Base-by-base conservation (phyloP, 1,140 invertebrate genomes). In the Nasonia vitripennis region DNA sequence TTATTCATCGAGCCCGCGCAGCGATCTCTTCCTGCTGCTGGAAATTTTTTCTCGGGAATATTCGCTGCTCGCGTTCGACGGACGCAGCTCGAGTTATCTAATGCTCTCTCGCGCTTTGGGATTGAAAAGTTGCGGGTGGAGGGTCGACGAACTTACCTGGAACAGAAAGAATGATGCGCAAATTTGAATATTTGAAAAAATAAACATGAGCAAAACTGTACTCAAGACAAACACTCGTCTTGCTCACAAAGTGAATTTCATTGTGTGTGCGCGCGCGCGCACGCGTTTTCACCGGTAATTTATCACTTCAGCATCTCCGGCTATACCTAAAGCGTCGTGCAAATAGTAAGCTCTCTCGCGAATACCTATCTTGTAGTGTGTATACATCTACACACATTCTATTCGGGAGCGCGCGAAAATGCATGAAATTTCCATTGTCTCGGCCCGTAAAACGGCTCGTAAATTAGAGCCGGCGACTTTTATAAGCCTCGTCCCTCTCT, bases 391-490 rank as follows among this genome's bases (percentile, higher is more conserved):
- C 70, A 71, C 17, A 71, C 23, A 71, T 34, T 71, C 70, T 31
- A 71, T 34, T 62, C 55, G 55, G 55, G 55, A 62, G 55, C 55
- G 55, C 55, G 55, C 55, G 55, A 12, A 62, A 62, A 62, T 78
- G 77, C 51, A 62, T 62, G 77, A 78, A 78, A 79, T 84, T 84
- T 79, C 67, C 68, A 78, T 83, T 79, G 41, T 79, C 77, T 84
- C 71, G 55, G 55, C 55, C 51, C 77, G 67, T 78, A 84, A 83
- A 83, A 78, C n/a, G 48, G 23, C 41, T 78, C 75, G 20, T 78
- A 78, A 78, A 83, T 78, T 83, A 78, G 68, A 83, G 37, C 34
- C 75, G 55, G 55, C 71, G 23, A 78, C 62, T 31, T 83, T 78
- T 78, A 70, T 78, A 78, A 70, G 20, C 17, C n/a, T 83, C 41